Percentiles rank a stretch among this genome's conserved stretches.
Evolutionary conservation across 2,888 invertebrate species (phyloP).

Genomic region (Drosophila rubida): DNA sequence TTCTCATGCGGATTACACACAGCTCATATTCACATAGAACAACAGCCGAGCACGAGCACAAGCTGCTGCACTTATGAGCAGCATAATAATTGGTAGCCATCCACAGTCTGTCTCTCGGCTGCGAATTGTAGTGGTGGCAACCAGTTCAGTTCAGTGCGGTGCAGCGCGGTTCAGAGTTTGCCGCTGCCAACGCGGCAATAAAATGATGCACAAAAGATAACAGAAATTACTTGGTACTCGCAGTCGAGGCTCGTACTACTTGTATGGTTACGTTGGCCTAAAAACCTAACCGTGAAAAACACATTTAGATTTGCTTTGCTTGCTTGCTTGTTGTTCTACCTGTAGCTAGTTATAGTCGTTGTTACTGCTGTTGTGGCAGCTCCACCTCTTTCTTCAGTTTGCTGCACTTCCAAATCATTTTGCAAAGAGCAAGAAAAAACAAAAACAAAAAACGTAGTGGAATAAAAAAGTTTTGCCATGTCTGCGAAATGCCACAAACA

Average conservation of each 20-base stretch:
- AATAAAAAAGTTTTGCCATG: slow-evolving; percentile 32
- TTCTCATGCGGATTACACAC: slow-evolving; percentile 26
- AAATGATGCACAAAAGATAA: slow-evolving; percentile 75
- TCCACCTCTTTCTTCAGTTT: slow-evolving; percentile 60
- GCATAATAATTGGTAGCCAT: slow-evolving; percentile 32
- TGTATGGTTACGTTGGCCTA: slow-evolving; percentile 67
- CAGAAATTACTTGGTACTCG: slow-evolving; percentile 69
- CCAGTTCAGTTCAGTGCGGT: slow-evolving; percentile 35
- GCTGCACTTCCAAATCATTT: slow-evolving; percentile 76
- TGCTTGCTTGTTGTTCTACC: slow-evolving; percentile 42
- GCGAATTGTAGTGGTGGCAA: slow-evolving; percentile 34
- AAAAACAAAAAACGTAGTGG: too few relatives aligned
- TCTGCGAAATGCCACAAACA: slow-evolving; percentile 49
- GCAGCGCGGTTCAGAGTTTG: slow-evolving; percentile 46
- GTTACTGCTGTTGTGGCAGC: slow-evolving; percentile 41
- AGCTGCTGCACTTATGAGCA: slow-evolving; percentile 19
- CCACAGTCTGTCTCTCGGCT: not conserved
- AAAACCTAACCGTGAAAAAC: slow-evolving; percentile 73
- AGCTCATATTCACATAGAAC: slow-evolving; percentile 27
- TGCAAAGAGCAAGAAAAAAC: slow-evolving; percentile 27
- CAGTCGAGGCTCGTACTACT: slow-evolving; percentile 20
- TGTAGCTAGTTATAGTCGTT: slow-evolving; percentile 41
- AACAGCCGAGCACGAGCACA: too few relatives aligned
- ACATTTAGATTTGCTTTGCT: slow-evolving; percentile 67
- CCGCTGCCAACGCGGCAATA: slow-evolving; percentile 56